These are phyloP conservation scores for Lochmaea capreae DNA, from an alignment of 2,888 invertebrate genomes.

Conservation along the genomic window DNA sequence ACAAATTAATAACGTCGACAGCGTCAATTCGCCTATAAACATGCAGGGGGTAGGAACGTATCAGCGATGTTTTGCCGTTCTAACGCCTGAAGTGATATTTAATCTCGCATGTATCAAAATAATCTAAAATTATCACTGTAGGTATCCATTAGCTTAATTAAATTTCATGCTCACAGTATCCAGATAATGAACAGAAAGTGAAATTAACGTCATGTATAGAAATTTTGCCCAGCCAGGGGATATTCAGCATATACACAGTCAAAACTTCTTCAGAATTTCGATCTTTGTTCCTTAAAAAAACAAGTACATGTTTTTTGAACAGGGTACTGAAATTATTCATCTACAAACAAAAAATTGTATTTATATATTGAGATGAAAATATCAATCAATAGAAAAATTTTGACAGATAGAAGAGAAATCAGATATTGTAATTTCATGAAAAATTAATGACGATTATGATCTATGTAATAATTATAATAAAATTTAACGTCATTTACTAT, in stretches of 20 bases:
- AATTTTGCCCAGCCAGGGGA: constrained; percentile 29
- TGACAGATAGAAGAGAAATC: too few relatives aligned
- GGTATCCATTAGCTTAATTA: constrained; percentile 42
- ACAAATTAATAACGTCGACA: constrained; percentile 7
- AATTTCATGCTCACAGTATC: constrained; percentile 37
- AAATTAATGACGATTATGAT: too few relatives aligned
- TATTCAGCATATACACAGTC: constrained; percentile 13
- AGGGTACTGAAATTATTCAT: too few relatives aligned
- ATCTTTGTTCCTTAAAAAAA: too few relatives aligned
- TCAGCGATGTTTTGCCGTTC: constrained; percentile 21
- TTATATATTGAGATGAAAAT: too few relatives aligned
- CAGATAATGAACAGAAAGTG: constrained; percentile 38
- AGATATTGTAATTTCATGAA: too few relatives aligned
- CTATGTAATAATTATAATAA: too few relatives aligned
- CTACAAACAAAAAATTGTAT: too few relatives aligned
- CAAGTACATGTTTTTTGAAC: too few relatives aligned
- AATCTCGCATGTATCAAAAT: constrained; percentile 43
- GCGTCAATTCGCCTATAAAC: constrained; percentile 6
- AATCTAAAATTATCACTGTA: constrained; percentile 41
- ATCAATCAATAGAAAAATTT: too few relatives aligned
- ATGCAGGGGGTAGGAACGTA: constrained; percentile 15
- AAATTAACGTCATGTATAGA: constrained; percentile 37
- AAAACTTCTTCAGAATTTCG: not conserved
- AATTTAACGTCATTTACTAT: too few relatives aligned
- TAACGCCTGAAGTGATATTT: constrained; percentile 38